These are phyloP conservation scores for Tenthredo amoena DNA, from an alignment of 2,888 invertebrate genomes.

Conservation along the genomic window DNA sequence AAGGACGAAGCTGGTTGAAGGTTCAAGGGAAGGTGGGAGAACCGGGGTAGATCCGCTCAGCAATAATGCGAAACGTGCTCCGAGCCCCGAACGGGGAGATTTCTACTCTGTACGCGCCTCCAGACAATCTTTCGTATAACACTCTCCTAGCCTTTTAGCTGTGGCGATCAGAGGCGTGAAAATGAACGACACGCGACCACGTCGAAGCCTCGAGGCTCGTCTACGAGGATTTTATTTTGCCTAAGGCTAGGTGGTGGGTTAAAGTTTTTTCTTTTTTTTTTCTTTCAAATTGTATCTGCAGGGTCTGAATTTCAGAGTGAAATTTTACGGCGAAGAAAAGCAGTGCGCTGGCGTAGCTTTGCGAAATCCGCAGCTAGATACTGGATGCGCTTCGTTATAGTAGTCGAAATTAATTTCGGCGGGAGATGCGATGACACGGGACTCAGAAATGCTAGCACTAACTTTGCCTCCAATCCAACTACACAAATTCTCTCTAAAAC, in stretches of 20 bases:
- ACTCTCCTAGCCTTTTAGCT: conserved; percentile 40
- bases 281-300: background rate
- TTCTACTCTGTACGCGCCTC: conserved; percentile 54
- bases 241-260: background rate
- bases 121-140: conserved; percentile 38
- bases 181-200: conserved; percentile 59
- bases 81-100: conserved; percentile 69
- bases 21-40: conserved; percentile 20
- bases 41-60: conserved; percentile 61
- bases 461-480: conserved; percentile 72
- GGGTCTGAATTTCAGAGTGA: background rate
- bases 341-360: background rate
- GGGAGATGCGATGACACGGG: conserved; percentile 59
- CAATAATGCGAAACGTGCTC: conserved; percentile 72
- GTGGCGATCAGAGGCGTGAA: conserved; percentile 54
- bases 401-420: conserved; percentile 72
- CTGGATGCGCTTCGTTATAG: conserved; percentile 54
- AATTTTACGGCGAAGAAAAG: background rate
- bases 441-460: conserved; percentile 64
- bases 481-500: conserved; percentile 72
- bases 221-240: background rate
- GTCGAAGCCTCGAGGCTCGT: conserved; percentile 54
- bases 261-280: background rate
- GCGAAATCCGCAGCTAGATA: background rate
- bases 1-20: conserved; percentile 17